Evolutionary conservation across 2,797 vertebrate genomes (phyloP), one percentile per base, ranked within the genome.

Genomic region (Spheniscus humboldti): DNA sequence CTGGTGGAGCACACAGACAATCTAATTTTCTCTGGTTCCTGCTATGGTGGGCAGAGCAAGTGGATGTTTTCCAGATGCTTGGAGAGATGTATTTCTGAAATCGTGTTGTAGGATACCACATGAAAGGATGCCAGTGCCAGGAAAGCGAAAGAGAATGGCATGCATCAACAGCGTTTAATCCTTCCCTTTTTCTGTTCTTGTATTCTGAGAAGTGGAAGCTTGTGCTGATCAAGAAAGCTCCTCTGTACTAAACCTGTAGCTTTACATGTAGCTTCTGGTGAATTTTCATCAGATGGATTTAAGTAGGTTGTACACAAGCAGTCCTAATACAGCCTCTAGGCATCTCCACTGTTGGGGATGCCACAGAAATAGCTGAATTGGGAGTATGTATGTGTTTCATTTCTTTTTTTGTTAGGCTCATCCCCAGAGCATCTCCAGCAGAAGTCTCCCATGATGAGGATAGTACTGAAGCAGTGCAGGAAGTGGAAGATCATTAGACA

Each of bases 21-120:
- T 25, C 81, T 52, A 7, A 76, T 90, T 69, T 80, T 84, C 82
- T 84, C 64, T 84, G 82, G 73, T 87, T 93, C 86, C 89, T 74
- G 69, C 78, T 48, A 18, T 27, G 60, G 66, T 90, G 89, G 86
- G 93, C 91, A 92, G 78, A 85, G 74, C 85, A 84, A 73, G 60
- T 68, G 93, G 85, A 93, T 93, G 91, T 76, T 89, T 91, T 94
- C 93, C 88, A 96, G 64, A 94, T 94, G 93, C 84, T 93, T 87
- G 81, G 73, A 93, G 93, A 91, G 88, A 84, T 84, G 81, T 76
- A 55, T 80, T 91, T 94, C 64, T 86, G 81, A 86, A 84, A 35
- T 86, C 0, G 2, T 41, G 41, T 59, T 79, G 39, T n/a, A 80
- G 68, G 93, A 84, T 64, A 63, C 91, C 85, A 84, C 91, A 66